Evolutionary conservation across 1,140 invertebrate species (phyloP).

Genomic region (Diuraphis noxia): DNA sequence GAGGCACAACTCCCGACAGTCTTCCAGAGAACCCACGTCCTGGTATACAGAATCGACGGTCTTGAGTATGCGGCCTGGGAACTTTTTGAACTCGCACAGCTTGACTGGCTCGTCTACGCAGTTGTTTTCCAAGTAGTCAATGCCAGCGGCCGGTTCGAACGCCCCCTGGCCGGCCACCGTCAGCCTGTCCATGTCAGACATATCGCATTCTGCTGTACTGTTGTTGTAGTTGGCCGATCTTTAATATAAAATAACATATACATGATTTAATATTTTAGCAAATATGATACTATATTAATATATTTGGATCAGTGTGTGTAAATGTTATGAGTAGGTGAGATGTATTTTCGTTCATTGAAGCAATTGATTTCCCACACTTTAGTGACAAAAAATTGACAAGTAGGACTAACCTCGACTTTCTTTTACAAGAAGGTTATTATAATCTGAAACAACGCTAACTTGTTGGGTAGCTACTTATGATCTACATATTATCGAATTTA

Average conservation of each 20-base stretch:
- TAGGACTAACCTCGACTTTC: no score
- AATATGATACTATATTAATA: not conserved
- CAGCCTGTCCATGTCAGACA: constrained; percentile 87
- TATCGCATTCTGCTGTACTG: constrained; percentile 79
- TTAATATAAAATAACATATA: constrained; percentile 61
- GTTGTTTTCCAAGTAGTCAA: constrained; percentile 86
- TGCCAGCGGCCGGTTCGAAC: constrained; percentile 67
- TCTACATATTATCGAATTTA: no score
- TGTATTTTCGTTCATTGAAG: not conserved
- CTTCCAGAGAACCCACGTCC: constrained; percentile 81
- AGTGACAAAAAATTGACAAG: not conserved
- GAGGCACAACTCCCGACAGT: constrained; percentile 84
- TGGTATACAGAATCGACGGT: constrained; percentile 92
- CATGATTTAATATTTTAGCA: not conserved
- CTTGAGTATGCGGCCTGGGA: constrained; percentile 84
- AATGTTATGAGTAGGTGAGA: not conserved
- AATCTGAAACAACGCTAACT: no score
- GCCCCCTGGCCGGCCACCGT: constrained; percentile 75
- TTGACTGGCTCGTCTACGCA: constrained; percentile 88
- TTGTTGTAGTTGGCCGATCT: constrained; percentile 90
- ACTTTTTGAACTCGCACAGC: constrained; percentile 89
- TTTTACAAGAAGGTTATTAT: no score
- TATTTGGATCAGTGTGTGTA: not conserved
- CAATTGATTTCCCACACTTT: not conserved
- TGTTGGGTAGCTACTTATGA: no score